Conservation (phyloP, 2,888 invertebrate genomes). For the Amphipyra tragopoginis region DNA sequence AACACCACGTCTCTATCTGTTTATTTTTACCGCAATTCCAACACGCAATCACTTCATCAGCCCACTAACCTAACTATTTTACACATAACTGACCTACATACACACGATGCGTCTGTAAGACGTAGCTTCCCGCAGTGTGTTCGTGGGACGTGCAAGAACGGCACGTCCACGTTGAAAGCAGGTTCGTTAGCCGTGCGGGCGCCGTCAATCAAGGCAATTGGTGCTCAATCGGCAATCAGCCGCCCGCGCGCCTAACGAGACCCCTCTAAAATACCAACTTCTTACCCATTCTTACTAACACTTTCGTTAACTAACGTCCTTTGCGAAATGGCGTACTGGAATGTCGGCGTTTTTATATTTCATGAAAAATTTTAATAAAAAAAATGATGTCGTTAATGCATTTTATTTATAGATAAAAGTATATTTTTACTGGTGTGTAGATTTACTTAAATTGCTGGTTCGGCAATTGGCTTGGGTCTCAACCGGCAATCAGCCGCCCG, state of each 20-base stretch:
- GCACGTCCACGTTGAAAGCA: constrained; percentile 86
- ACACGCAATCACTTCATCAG: constrained; percentile 32
- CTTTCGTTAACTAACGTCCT: constrained; percentile 65
- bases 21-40: constrained; percentile 5
- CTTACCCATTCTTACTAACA: constrained; percentile 71
- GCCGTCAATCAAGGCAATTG: constrained; percentile 90
- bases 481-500: constrained; percentile 88
- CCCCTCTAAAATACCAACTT: constrained; percentile 82
- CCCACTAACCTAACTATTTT: constrained; percentile 28
- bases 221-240: constrained; percentile 90
- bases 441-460: too few relatives aligned
- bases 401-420: too few relatives aligned
- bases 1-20: constrained; percentile 1
- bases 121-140: constrained; percentile 38
- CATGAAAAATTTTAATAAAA: not conserved
- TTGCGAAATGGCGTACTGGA: constrained; percentile 28
- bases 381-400: too few relatives aligned
- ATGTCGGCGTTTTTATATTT: constrained; percentile 3
- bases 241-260: constrained; percentile 80
- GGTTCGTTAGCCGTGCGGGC: constrained; percentile 87
- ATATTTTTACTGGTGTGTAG: too few relatives aligned
- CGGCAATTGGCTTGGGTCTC: constrained; percentile 77
- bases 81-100: constrained; percentile 51
- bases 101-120: constrained; percentile 48
- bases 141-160: constrained; percentile 51